Conservation (phyloP, 2,888 invertebrate genomes). For the Dasypogon diadema region DNA sequence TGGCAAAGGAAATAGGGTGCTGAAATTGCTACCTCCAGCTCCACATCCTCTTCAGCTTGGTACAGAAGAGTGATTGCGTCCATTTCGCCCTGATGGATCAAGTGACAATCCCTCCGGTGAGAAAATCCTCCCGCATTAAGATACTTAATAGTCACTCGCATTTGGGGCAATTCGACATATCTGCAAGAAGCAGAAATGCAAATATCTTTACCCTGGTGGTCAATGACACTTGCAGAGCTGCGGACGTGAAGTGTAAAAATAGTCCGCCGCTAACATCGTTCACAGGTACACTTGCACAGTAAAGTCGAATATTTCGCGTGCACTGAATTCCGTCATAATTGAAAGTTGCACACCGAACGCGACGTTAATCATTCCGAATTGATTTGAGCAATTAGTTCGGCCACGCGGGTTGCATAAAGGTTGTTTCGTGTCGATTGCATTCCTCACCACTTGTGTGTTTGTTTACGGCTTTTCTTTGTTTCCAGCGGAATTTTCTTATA, state of each 20-base stretch:
- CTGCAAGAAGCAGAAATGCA: neutral
- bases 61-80: neutral
- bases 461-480: slow-evolving; percentile 17
- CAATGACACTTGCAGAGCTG: slow-evolving; percentile 23
- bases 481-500: neutral
- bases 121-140: neutral
- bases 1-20: slow-evolving; percentile 35
- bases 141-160: slow-evolving; percentile 9
- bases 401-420: neutral
- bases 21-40: neutral
- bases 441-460: slow-evolving; percentile 1
- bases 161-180: neutral
- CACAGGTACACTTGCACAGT: slow-evolving; percentile 10
- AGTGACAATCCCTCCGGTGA: slow-evolving; percentile 18
- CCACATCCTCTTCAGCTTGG: neutral
- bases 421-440: neutral
- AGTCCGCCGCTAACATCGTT: neutral
- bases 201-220: slow-evolving; percentile 25
- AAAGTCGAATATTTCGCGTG: slow-evolving; percentile 24
- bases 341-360: slow-evolving; percentile 30
- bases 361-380: slow-evolving; percentile 30
- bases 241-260: slow-evolving; percentile 28
- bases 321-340: slow-evolving; percentile 38
- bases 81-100: slow-evolving; percentile 1
- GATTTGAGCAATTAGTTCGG: slow-evolving; percentile 32